phyloP scores from a whole-genome alignment of 2,113 vertebrate genomes.

The Coracopsis vasa region DNA sequence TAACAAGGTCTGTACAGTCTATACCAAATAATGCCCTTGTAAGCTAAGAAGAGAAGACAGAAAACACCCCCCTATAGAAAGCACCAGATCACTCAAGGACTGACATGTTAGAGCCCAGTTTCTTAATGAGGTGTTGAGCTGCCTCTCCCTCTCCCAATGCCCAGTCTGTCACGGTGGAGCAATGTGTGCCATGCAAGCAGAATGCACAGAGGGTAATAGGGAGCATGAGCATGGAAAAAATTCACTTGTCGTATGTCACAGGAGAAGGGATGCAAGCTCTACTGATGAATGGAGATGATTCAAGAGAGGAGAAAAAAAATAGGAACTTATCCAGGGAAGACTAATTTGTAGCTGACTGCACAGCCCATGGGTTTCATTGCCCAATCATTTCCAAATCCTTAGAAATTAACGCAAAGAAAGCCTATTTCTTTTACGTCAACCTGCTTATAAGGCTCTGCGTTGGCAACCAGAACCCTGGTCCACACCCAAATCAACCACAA shows the following conservation, averaged over 20 bases:
- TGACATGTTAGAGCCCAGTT: neutral
- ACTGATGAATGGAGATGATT: neutral
- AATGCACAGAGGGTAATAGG: neutral
- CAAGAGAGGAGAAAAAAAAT: neutral
- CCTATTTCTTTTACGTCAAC: neutral
- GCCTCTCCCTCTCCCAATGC: neutral
- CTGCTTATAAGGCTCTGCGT: neutral
- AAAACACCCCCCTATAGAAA: neutral
- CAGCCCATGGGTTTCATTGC: neutral
- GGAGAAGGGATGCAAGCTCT: neutral
- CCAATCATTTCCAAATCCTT: neutral
- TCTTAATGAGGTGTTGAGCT: neutral
- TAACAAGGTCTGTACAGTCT: neutral
- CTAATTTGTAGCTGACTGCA: neutral
- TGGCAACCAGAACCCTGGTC: neutral
- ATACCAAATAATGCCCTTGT: neutral
- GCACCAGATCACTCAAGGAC: neutral
- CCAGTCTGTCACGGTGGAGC: neutral
- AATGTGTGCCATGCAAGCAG: neutral
- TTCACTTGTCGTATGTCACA: neutral
- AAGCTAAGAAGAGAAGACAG: neutral
- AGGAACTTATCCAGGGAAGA: neutral
- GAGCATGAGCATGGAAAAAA: neutral
- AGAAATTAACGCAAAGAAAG: neutral
- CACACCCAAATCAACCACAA: neutral